Evolutionary conservation across 2,888 invertebrate genomes (phyloP).

Genomic region (Eristalis arbustorum): DNA sequence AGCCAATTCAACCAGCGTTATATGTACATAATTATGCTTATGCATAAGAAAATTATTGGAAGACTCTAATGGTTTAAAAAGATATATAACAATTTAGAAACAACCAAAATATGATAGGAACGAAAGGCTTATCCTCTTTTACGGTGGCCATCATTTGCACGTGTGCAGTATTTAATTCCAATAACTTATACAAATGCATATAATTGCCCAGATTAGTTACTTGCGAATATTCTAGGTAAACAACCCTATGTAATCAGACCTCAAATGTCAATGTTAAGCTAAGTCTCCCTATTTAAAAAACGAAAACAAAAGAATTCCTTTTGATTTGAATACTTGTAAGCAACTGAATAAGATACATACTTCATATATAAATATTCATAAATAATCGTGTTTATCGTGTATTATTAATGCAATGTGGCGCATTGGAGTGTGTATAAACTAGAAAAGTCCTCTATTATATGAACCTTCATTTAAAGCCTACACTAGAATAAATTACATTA

Average conservation of each 20-base stretch:
- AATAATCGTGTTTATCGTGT: neutral
- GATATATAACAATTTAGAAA: neutral
- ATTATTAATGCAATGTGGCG: neutral
- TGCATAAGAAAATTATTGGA: neutral
- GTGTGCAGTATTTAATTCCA: no score
- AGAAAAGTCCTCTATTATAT: neutral
- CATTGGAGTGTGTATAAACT: constrained; percentile 11
- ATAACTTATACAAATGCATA: no score
- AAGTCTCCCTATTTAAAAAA: neutral
- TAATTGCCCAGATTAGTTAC: no score
- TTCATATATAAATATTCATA: neutral
- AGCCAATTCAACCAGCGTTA: neutral
- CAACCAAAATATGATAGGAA: neutral
- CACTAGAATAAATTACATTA: constrained; percentile 9
- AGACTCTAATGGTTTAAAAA: neutral
- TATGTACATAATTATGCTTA: neutral
- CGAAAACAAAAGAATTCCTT: neutral
- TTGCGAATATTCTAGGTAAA: no score
- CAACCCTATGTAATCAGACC: no score
- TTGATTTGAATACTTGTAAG: neutral
- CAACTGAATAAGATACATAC: neutral
- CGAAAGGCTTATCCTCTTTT: neutral
- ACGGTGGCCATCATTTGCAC: neutral
- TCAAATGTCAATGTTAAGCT: neutral
- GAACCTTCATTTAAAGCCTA: constrained; percentile 9